Evolutionary conservation across 2,797 vertebrate genomes (phyloP).

Genomic region (Phrynocephalus forsythii): DNA sequence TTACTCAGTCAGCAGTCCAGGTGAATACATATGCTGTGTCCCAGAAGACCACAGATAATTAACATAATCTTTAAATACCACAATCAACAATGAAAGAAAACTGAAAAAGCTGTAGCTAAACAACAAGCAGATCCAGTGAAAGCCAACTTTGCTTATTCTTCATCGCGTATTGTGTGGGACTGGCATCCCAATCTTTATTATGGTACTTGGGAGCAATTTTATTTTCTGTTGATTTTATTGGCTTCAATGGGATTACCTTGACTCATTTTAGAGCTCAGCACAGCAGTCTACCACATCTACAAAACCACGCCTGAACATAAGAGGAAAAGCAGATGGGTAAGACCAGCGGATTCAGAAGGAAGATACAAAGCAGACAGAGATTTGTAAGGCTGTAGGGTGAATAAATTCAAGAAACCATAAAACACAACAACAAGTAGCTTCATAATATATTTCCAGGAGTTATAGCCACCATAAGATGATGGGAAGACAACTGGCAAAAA

Average conservation of each 20-base stretch:
- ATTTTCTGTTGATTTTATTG: background rate
- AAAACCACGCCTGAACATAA: slow-evolving; percentile 19
- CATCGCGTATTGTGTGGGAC: background rate
- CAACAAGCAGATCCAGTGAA: background rate
- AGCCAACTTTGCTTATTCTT: background rate
- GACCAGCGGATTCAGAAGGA: slow-evolving; percentile 34
- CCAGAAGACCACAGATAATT: background rate
- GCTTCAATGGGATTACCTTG: slow-evolving; percentile 11
- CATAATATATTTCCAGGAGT: slow-evolving; percentile 37
- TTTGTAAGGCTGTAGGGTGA: slow-evolving; percentile 37
- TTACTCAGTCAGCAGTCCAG: background rate
- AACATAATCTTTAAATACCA: background rate
- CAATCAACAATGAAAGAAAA: background rate
- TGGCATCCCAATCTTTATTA: background rate
- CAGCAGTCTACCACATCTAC: slow-evolving; percentile 9
- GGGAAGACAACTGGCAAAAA: slow-evolving; percentile 51
- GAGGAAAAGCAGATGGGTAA: slow-evolving; percentile 33
- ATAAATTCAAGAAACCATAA: slow-evolving; percentile 42
- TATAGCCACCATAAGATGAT: slow-evolving; percentile 35
- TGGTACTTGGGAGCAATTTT: background rate
- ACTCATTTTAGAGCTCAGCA: slow-evolving; percentile 1
- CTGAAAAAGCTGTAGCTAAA: background rate
- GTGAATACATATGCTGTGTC: background rate
- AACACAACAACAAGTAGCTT: slow-evolving; percentile 26
- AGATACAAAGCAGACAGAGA: slow-evolving; percentile 35